phyloP scores from a whole-genome alignment of 1,140 invertebrate genomes.

The Pachypsylla venusta region DNA sequence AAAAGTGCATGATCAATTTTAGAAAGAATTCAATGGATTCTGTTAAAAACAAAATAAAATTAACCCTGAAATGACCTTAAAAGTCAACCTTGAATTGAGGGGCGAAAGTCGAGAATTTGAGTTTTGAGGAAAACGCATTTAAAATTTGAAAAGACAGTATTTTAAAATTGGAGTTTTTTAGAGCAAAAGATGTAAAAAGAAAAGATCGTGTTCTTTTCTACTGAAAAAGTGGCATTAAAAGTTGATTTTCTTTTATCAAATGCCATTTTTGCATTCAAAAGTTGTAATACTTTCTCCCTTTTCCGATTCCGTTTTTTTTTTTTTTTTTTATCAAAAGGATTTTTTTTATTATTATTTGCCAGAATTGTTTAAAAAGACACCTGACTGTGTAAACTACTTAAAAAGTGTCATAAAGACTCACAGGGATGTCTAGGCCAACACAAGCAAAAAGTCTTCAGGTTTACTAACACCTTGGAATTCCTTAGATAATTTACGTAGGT shows the following conservation, averaged over 20 bases:
- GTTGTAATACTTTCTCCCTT: background rate
- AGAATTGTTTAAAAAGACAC: background rate
- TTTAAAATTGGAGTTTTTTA: background rate
- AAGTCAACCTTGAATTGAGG: too few relatives aligned
- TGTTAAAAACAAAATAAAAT: too few relatives aligned
- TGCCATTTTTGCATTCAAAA: background rate
- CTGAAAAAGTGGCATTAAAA: background rate
- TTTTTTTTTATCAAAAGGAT: background rate
- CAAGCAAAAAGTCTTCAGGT: too few relatives aligned
- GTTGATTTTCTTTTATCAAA: background rate
- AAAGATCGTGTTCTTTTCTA: background rate
- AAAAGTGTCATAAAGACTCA: too few relatives aligned
- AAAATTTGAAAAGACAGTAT: constrained; percentile 2
- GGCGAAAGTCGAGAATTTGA: constrained; percentile 3
- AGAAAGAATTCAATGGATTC: too few relatives aligned
- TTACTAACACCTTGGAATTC: too few relatives aligned
- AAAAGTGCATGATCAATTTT: too few relatives aligned
- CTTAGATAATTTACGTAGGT: too few relatives aligned
- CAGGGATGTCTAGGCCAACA: too few relatives aligned
- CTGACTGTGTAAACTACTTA: too few relatives aligned
- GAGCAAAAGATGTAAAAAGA: background rate
- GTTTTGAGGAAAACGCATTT: constrained; percentile 4
- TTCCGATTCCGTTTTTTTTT: background rate
- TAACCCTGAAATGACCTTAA: too few relatives aligned
- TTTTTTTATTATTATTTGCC: background rate